phyloP scores from a whole-genome alignment of 2,113 vertebrate species.

The Pseudolaguvia tuberculata region DNA sequence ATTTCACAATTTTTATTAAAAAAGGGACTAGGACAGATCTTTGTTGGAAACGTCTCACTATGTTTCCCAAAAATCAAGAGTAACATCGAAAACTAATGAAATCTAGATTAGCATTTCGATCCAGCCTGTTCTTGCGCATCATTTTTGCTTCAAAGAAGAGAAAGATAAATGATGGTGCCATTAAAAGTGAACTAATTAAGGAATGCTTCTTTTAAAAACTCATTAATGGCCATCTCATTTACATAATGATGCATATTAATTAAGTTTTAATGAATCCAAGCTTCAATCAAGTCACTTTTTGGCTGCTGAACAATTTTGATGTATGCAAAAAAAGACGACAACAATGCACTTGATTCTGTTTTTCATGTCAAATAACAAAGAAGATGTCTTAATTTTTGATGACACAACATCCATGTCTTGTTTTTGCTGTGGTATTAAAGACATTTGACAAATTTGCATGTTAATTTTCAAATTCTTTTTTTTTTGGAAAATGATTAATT shows the following conservation, averaged over 20 bases:
- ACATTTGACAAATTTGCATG: conserved; percentile 16
- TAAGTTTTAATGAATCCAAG: conserved; percentile 99
- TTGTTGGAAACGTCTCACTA: conserved; percentile 63
- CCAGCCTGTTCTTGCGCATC: conserved; percentile 75
- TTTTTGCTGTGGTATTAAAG: conserved; percentile 22
- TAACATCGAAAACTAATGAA: conserved; percentile 72
- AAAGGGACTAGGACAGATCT: conserved; percentile 33
- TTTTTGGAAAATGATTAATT: too few species aligned
- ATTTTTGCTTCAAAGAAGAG: conserved; percentile 99
- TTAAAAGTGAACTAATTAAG: conserved; percentile 99
- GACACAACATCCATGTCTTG: conserved; percentile 35
- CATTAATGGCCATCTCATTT: conserved; percentile 99
- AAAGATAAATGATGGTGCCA: conserved; percentile 99
- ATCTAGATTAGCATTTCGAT: conserved; percentile 79
- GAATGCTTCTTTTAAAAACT: conserved; percentile 99
- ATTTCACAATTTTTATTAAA: not conserved
- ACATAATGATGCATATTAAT: conserved; percentile 99
- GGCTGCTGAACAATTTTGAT: conserved; percentile 99
- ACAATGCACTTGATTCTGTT: conserved; percentile 98
- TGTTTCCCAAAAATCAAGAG: conserved; percentile 60
- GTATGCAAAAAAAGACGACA: conserved; percentile 78
- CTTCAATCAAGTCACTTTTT: conserved; percentile 99
- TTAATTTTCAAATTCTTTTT: too few species aligned
- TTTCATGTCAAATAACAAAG: conserved; percentile 87
- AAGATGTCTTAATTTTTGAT: conserved; percentile 57